phyloP scores from a whole-genome alignment of 1,140 invertebrate genomes.

The Euglossa dilemma region DNA sequence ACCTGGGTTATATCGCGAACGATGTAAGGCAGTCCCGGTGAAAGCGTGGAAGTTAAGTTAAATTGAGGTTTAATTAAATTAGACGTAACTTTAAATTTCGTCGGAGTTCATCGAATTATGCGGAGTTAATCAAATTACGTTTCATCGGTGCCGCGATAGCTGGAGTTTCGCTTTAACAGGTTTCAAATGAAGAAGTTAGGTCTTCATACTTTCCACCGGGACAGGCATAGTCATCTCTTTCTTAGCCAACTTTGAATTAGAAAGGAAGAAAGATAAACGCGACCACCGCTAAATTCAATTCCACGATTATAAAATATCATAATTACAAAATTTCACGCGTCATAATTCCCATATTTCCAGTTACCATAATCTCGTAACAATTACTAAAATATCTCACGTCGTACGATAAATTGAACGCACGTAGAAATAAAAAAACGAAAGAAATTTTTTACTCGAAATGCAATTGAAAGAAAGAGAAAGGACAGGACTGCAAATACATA shows the following conservation, averaged over 20 bases:
- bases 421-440: too few relatives aligned
- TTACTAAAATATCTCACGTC: too few relatives aligned
- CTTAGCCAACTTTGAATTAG: neutral
- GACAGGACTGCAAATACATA: too few relatives aligned
- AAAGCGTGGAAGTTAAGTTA: neutral
- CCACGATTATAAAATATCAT: too few relatives aligned
- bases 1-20: neutral
- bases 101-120: neutral
- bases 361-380: too few relatives aligned
- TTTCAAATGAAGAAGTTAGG: neutral
- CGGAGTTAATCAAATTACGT: neutral
- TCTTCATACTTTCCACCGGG: neutral
- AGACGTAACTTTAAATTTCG: neutral
- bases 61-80: neutral
- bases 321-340: too few relatives aligned
- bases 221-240: neutral
- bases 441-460: too few relatives aligned
- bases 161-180: neutral
- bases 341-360: too few relatives aligned
- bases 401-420: too few relatives aligned
- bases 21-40: neutral
- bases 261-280: neutral
- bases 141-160: neutral
- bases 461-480: too few relatives aligned
- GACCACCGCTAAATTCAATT: neutral